Conservation (phyloP, 2,113 vertebrate species). For the Urocolius indicus region DNA sequence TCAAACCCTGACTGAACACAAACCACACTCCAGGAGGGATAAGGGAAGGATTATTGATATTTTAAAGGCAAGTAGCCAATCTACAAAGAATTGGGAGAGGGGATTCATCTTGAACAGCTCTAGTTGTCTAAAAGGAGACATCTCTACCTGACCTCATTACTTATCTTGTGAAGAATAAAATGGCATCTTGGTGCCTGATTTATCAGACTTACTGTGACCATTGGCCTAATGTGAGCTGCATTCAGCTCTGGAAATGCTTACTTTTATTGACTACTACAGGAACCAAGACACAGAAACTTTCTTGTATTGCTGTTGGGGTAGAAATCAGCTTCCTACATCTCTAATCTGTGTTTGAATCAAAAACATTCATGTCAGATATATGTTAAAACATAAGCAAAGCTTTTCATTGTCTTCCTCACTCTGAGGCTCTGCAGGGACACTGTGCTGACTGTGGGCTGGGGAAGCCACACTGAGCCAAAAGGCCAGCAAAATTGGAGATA, state of each 20-base stretch:
- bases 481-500: neutral
- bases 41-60: neutral
- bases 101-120: neutral
- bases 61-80: neutral
- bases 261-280: neutral
- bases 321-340: neutral
- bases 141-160: neutral
- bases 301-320: neutral
- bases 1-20: neutral
- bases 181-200: neutral
- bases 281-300: neutral
- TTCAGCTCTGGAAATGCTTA: neutral
- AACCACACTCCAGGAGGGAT: neutral
- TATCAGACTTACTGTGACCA: neutral
- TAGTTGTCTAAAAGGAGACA: neutral
- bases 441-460: neutral
- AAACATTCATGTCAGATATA: neutral
- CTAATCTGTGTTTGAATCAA: neutral
- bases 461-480: neutral
- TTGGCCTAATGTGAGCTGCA: neutral
- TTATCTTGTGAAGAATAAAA: neutral
- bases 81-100: neutral
- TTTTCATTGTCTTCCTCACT: neutral
- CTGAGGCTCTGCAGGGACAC: neutral
- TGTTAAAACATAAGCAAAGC: neutral